Evolutionary conservation across 1,140 invertebrate genomes (phyloP), one percentile per base, ranked within the genome.

Genomic region (Yoshiicerus persimilis): DNA sequence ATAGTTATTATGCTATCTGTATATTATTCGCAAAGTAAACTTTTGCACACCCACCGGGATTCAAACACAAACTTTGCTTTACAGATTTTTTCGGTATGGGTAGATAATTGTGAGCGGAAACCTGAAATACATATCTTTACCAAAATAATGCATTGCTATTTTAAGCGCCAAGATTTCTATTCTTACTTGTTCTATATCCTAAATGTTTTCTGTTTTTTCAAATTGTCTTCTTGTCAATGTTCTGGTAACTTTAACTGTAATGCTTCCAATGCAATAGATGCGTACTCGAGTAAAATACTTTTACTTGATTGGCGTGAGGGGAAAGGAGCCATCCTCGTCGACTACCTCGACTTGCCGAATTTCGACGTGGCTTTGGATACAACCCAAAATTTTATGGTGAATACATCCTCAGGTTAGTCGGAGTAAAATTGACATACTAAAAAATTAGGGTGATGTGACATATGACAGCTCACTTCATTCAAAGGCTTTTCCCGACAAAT

Each of bases 311-410:
- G 90, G 90, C 47, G 84, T 32, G 90, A 89, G 34, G 77, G 88
- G 10, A 88, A 84, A 62, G 90, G 89, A 70, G 90, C 90, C 11
- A 62, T 88, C 20, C 87, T 91, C 3, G 90, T 89, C 4, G 87
- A 89, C 64, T 84, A 88, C 34, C 64, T 91, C 0, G 87, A 89
- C 16, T 87, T 91, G 36, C 90, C 90, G 4, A 91, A 91, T 39
- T 90, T 91, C 80, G 90, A 91, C 87, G 90, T 91, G 41, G 84
- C 75, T 80, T 88, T 91, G 87, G 90, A 89, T 41, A 90, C 84
- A 20, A 88, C 90, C 30, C 85, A 87, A 87, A 90, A 88, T 38
- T 91, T 90, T 47, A 38, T 64, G n/a, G 86, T 89, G 20, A 88
- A 85, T n/a, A 91, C 90, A 3, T 75, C 87, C 38, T 90, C 89